These are phyloP conservation scores for Scelioninae gen. 2 DNA, from an alignment of 2,888 invertebrate genomes.

Conservation along the genomic window DNA sequence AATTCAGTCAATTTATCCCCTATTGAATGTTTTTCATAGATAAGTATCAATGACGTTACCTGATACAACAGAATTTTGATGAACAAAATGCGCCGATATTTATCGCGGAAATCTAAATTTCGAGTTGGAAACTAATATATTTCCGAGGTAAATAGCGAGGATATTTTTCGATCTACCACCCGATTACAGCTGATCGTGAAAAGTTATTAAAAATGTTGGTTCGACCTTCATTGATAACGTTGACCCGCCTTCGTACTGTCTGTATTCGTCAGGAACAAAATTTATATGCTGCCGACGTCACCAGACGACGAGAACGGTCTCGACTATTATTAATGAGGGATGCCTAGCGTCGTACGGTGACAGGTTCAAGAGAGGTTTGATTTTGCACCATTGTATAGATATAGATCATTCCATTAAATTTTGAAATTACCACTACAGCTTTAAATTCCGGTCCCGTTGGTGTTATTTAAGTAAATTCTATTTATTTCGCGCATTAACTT, in stretches of 20 bases:
- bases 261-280: slow-evolving; percentile 65
- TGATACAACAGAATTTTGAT: too few relatives aligned
- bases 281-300: slow-evolving; percentile 64
- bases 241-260: slow-evolving; percentile 57
- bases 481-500: slow-evolving; percentile 5
- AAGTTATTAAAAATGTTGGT: slow-evolving; percentile 43
- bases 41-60: too few relatives aligned
- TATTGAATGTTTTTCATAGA: too few relatives aligned
- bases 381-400: slow-evolving; percentile 52
- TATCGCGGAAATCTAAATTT: too few relatives aligned
- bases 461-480: slow-evolving; percentile 7
- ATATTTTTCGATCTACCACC: background rate
- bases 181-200: background rate
- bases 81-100: too few relatives aligned
- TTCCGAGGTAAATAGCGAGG: too few relatives aligned
- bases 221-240: slow-evolving; percentile 51
- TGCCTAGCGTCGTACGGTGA: slow-evolving; percentile 54
- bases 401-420: slow-evolving; percentile 47
- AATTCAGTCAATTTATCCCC: too few relatives aligned
- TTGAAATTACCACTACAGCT: slow-evolving; percentile 41
- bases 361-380: slow-evolving; percentile 56
- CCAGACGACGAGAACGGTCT: slow-evolving; percentile 57
- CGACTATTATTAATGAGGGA: slow-evolving; percentile 65
- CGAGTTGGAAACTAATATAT: too few relatives aligned
- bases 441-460: slow-evolving; percentile 17